These are phyloP conservation scores for Mormyrus iriodes DNA, from an alignment of 2,113 vertebrate species.

Conservation along the genomic window DNA sequence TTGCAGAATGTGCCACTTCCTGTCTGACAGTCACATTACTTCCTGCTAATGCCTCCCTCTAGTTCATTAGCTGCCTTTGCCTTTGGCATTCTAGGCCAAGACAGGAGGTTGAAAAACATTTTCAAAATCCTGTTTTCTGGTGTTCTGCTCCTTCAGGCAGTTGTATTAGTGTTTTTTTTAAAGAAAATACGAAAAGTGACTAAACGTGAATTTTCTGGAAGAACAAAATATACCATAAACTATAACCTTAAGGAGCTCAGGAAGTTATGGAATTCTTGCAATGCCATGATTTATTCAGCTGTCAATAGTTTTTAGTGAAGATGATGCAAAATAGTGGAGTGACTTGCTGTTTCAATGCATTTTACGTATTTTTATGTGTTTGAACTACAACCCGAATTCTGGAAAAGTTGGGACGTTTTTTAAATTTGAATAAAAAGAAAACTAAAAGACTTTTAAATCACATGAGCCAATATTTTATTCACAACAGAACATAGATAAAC, in stretches of 20 bases:
- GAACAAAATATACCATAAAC: background rate
- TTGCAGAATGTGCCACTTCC: background rate
- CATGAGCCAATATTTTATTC: no score
- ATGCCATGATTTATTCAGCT: background rate
- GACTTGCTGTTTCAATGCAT: background rate
- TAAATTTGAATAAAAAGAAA: no score
- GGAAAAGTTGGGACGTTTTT: no score
- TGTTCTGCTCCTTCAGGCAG: no score
- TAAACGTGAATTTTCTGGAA: background rate
- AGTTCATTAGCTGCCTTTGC: background rate
- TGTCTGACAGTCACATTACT: background rate
- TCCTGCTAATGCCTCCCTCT: background rate
- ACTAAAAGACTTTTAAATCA: no score
- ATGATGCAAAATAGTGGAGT: background rate
- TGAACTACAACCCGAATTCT: background rate
- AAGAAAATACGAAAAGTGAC: background rate
- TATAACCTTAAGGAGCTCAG: background rate
- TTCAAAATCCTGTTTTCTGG: no score
- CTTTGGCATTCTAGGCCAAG: background rate
- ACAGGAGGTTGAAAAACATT: no score
- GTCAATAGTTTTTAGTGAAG: background rate
- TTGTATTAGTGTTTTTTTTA: background rate
- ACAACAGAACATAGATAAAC: no score
- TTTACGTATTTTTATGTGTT: background rate
- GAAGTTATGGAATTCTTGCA: background rate